A percentile compares a stretch with the other conserved stretches of the same genome.
Conservation (phyloP, 1,140 invertebrate genomes). For the Rhopalosiphum maidis region DNA sequence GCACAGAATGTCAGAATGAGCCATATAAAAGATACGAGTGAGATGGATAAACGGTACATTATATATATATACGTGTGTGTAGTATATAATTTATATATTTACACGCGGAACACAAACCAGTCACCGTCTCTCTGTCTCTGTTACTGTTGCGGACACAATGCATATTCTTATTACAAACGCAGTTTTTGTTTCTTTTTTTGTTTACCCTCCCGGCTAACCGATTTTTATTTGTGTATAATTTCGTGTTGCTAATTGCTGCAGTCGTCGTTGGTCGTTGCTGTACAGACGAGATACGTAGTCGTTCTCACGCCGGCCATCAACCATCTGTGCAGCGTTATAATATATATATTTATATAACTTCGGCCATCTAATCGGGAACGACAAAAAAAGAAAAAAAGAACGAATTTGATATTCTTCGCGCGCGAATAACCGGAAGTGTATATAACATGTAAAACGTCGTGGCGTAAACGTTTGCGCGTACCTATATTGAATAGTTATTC, state of each 20-base stretch:
- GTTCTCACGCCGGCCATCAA: constrained; percentile 48
- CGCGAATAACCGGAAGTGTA: not conserved
- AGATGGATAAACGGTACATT: constrained; percentile 12
- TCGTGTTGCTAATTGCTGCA: constrained; percentile 56
- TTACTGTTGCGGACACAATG: not conserved
- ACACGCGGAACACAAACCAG: constrained; percentile 40
- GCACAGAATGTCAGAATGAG: not conserved
- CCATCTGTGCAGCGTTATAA: constrained; percentile 9
- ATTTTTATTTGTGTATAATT: constrained; percentile 45
- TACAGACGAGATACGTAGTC: not conserved
- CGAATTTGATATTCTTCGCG: not conserved
- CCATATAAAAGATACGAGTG: not conserved
- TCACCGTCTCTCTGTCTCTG: not conserved
- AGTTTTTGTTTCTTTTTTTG: not conserved
- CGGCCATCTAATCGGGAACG: not conserved
- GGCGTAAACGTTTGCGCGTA: not conserved
- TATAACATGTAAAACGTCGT: not conserved
- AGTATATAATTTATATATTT: constrained; percentile 7
- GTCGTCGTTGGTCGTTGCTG: not conserved
- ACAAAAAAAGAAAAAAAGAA: not conserved
- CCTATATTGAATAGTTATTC: not conserved
- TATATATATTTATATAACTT: not conserved
- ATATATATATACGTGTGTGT: not conserved
- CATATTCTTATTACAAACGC: constrained; percentile 13
- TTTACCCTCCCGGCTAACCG: constrained; percentile 48